A percentile compares a stretch with the other conserved stretches of the same genome.
phyloP scores from a whole-genome alignment of 2,113 vertebrate species.

The Furnarius figulus region DNA sequence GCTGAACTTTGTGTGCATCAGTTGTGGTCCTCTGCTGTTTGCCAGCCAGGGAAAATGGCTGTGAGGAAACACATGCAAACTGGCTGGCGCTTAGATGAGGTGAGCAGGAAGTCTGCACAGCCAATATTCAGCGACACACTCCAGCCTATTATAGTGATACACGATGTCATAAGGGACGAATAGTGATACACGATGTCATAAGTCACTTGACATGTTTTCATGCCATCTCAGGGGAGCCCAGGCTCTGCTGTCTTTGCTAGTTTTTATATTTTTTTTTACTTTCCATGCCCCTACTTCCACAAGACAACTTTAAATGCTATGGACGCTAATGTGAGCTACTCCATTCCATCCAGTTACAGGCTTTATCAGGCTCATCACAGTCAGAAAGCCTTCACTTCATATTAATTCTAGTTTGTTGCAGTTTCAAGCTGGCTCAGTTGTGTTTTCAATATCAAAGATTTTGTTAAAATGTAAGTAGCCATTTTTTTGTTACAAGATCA shows the following conservation, averaged over 20 bases:
- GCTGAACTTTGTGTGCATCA: not conserved
- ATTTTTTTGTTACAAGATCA: not conserved
- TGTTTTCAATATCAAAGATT: not conserved
- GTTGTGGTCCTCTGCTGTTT: not conserved
- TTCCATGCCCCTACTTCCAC: accelerated
- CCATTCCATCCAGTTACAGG: too few relatives aligned
- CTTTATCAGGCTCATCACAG: not conserved
- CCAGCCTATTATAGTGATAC: not conserved
- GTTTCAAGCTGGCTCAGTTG: not conserved
- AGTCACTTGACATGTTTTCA: not conserved
- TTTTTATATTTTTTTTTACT: not conserved
- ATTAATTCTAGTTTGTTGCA: not conserved
- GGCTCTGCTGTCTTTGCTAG: not conserved
- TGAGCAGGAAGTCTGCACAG: not conserved
- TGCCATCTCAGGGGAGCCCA: not conserved
- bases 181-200: not conserved
- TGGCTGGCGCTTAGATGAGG: not conserved
- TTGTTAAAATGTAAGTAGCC: not conserved
- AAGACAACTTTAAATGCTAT: not conserved
- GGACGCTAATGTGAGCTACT: not conserved
- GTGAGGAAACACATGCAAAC: not conserved
- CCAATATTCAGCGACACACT: not conserved
- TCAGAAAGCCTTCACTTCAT: not conserved
- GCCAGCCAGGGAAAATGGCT: not conserved
- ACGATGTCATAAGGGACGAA: not conserved